phyloP scores from a whole-genome alignment of 2,797 vertebrate genomes.

The Artibeus lituratus region DNA sequence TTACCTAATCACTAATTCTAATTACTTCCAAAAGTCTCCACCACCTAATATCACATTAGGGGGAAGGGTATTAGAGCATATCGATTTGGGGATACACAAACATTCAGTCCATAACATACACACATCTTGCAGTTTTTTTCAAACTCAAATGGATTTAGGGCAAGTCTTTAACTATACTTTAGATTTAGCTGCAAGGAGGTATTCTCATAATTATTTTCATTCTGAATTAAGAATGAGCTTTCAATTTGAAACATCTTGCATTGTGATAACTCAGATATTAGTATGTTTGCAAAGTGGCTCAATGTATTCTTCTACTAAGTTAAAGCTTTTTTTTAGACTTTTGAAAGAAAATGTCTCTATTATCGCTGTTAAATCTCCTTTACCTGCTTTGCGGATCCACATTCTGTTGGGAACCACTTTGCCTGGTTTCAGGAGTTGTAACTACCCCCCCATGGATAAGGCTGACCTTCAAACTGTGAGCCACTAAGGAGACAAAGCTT shows the following conservation, averaged over 20 bases:
- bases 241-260: background rate
- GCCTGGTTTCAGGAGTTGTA: too few species aligned
- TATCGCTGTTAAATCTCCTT: background rate
- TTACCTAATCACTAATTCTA: background rate
- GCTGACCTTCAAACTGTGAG: too few species aligned
- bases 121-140: background rate
- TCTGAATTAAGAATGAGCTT: conserved; percentile 31
- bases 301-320: background rate
- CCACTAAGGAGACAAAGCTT: too few species aligned
- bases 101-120: background rate
- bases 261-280: background rate
- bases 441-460: too few species aligned
- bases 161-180: background rate
- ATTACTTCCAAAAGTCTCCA: background rate
- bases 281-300: conserved; percentile 5
- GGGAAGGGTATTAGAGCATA: background rate
- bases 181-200: background rate
- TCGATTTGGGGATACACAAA: background rate
- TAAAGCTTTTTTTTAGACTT: conserved; percentile 1
- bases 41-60: background rate
- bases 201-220: background rate
- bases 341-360: background rate
- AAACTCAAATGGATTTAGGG: background rate
- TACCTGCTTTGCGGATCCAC: background rate
- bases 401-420: too few species aligned